Evolutionary conservation across 23 tunicate species (phyloP).

Genomic region (Clavelina lepadiformis): DNA sequence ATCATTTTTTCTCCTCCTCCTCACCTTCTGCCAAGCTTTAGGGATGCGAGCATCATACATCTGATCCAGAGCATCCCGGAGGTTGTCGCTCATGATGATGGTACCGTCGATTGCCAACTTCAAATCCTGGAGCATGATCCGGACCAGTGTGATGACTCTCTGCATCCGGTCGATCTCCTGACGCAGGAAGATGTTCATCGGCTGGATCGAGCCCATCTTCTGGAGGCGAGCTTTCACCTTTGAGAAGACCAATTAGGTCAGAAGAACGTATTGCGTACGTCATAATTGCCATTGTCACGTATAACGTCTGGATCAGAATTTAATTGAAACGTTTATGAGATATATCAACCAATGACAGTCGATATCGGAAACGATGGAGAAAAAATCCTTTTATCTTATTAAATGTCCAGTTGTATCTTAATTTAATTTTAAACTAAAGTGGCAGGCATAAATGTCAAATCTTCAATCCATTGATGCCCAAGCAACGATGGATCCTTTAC

Average conservation of each 20-base stretch:
- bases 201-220: slow-evolving; percentile 87
- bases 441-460: no score
- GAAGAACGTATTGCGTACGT: no score
- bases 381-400: no score
- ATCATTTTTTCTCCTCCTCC: background rate
- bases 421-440: no score
- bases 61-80: slow-evolving; percentile 80
- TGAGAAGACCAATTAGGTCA: no score
- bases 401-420: no score
- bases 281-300: no score
- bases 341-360: no score
- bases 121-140: slow-evolving; percentile 49
- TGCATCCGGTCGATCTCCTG: slow-evolving; percentile 91
- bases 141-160: slow-evolving; percentile 54
- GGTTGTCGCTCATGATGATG: slow-evolving; percentile 80
- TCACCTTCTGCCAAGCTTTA: slow-evolving; percentile 69
- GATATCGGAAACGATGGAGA: no score
- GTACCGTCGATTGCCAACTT: slow-evolving; percentile 87
- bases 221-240: slow-evolving; percentile 73
- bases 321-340: no score
- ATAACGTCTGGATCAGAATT: no score
- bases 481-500: slow-evolving; percentile 3
- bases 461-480: no score
- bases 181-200: slow-evolving; percentile 89
- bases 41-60: slow-evolving; percentile 90